These are phyloP conservation scores for Cotesia congregata DNA, from an alignment of 2,888 invertebrate species.

Conservation along the genomic window DNA sequence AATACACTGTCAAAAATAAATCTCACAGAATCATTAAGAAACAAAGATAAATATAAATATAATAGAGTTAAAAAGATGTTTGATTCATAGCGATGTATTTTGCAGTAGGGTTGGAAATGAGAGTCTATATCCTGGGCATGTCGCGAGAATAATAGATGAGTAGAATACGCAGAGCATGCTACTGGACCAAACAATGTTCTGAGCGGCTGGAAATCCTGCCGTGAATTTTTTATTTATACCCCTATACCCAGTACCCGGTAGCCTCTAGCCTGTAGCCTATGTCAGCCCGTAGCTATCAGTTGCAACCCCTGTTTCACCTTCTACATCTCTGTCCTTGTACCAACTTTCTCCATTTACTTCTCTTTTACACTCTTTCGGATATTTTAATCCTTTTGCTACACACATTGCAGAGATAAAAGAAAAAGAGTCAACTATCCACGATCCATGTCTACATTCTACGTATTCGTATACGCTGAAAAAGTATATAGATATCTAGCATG, in stretches of 20 bases:
- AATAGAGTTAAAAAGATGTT: slow-evolving; percentile 10
- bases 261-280: background rate
- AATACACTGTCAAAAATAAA: background rate
- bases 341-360: slow-evolving; percentile 8
- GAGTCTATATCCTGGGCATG: slow-evolving; percentile 46
- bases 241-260: slow-evolving; percentile 40
- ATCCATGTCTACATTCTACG: slow-evolving; percentile 35
- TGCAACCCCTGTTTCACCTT: background rate
- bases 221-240: slow-evolving; percentile 62
- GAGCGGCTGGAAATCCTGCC: slow-evolving; percentile 60
- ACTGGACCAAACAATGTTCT: slow-evolving; percentile 61
- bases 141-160: slow-evolving; percentile 63
- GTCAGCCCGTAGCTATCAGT: background rate
- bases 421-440: background rate
- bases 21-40: background rate
- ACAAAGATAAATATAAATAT: background rate
- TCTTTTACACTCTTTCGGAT: background rate
- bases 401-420: slow-evolving; percentile 22
- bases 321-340: background rate
- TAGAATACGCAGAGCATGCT: slow-evolving; percentile 56
- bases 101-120: slow-evolving; percentile 15
- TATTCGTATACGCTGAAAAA: background rate
- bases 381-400: slow-evolving; percentile 38
- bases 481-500: background rate
- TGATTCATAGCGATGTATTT: slow-evolving; percentile 6